phyloP scores from a whole-genome alignment of 2,888 invertebrate genomes.

The Hydroisotoma schaefferi region DNA sequence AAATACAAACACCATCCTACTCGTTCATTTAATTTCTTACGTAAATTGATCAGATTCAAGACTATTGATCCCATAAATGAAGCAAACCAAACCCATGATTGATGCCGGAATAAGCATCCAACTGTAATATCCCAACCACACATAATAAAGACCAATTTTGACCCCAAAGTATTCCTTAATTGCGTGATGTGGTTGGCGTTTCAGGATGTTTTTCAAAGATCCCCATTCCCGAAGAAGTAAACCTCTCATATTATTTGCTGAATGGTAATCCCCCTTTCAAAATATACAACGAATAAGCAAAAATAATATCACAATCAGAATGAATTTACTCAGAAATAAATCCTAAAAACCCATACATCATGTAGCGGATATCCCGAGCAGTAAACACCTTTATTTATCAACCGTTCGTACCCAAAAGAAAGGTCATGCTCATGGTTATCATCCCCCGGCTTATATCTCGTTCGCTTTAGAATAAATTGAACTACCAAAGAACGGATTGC shows the following conservation, averaged over 20 bases:
- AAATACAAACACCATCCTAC: too few relatives aligned
- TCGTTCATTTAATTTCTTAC: too few relatives aligned
- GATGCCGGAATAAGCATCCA: conserved; percentile 83
- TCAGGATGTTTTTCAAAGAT: conserved; percentile 69
- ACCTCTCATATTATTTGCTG: conserved; percentile 61
- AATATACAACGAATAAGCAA: not conserved
- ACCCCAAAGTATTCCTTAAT: conserved; percentile 86
- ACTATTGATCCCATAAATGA: conserved; percentile 70
- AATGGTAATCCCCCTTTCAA: conserved; percentile 18
- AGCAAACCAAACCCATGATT: conserved; percentile 72
- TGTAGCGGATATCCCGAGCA: conserved; percentile 81
- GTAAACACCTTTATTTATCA: too few relatives aligned
- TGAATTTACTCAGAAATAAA: not conserved
- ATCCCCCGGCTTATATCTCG: too few relatives aligned
- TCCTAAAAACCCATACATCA: conserved; percentile 71
- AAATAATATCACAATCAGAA: not conserved
- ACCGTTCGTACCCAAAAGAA: too few relatives aligned
- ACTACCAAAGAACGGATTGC: too few relatives aligned
- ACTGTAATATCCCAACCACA: conserved; percentile 92
- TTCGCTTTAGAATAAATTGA: too few relatives aligned
- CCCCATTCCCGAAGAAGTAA: conserved; percentile 78
- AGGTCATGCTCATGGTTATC: too few relatives aligned
- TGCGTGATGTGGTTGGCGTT: conserved; percentile 82
- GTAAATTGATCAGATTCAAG: conserved; percentile 63
- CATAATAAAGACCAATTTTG: conserved; percentile 83